These are phyloP conservation scores for Pygocentrus nattereri DNA, from an alignment of 2,797 vertebrate species.

Conservation along the genomic window DNA sequence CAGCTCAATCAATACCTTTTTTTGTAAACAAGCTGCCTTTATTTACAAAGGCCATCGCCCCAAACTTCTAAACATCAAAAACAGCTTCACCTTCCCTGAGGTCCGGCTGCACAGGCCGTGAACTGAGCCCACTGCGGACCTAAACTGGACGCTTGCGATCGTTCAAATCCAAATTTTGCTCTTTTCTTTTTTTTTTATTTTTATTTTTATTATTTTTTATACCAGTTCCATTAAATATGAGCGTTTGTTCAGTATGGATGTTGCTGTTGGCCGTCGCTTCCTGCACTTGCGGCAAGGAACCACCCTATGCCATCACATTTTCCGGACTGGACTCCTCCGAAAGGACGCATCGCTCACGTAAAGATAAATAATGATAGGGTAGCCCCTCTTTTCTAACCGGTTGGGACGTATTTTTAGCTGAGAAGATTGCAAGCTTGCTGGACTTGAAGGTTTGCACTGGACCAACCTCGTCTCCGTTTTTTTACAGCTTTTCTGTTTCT, in stretches of 20 bases:
- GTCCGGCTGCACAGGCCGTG: not conserved
- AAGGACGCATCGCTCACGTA: not conserved
- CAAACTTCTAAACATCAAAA: conserved; percentile 57
- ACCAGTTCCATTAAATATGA: no score
- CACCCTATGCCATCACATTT: conserved; percentile 9
- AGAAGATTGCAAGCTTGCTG: conserved; percentile 55
- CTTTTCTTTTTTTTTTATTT: no score
- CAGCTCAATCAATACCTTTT: conserved; percentile 93
- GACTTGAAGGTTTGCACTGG: conserved; percentile 57
- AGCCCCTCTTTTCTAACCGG: conserved; percentile 23
- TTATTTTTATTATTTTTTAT: not conserved
- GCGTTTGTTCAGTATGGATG: no score
- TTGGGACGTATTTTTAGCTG: conserved; percentile 52
- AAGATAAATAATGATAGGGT: conserved; percentile 47
- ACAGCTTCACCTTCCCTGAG: not conserved
- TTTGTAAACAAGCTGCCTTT: conserved; percentile 95
- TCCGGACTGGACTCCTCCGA: not conserved
- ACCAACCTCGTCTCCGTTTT: conserved; percentile 60
- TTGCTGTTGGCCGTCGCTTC: no score
- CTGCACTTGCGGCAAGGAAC: no score
- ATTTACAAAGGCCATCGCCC: conserved; percentile 92
- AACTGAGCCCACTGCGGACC: no score
- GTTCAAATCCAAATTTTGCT: not conserved
- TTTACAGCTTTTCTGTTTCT: conserved; percentile 29
- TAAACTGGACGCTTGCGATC: not conserved